Percentiles rank a stretch among this genome's conserved stretches.
These are phyloP conservation scores for Pitta sordida DNA, from an alignment of 2,113 vertebrate species.

Conservation along the genomic window DNA sequence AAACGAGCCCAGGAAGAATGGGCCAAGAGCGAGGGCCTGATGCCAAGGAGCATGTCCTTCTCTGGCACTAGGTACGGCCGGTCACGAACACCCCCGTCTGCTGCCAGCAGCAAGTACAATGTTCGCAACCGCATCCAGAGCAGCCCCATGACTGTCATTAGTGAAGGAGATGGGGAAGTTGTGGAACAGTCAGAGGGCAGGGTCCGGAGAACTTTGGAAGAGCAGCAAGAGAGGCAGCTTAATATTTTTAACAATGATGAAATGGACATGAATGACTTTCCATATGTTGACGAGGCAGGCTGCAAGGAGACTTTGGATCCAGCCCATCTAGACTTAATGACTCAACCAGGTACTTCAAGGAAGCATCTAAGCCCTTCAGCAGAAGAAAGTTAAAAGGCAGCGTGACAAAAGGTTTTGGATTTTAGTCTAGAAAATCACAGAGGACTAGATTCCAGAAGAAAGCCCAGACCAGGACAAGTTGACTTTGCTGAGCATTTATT, in stretches of 20 bases:
- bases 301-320: constrained; percentile 8
- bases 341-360: constrained; percentile 19
- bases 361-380: constrained; percentile 76
- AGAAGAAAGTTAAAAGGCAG: constrained; percentile 68
- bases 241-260: constrained; percentile 39
- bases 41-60: constrained; percentile 80
- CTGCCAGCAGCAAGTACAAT: constrained; percentile 95
- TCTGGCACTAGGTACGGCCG: constrained; percentile 83
- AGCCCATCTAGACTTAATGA: constrained; percentile 6
- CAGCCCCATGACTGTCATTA: constrained; percentile 98
- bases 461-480: constrained; percentile 45
- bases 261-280: constrained; percentile 21
- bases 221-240: constrained; percentile 20
- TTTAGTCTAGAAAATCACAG: background rate
- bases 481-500: constrained; percentile 38
- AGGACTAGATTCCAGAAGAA: background rate
- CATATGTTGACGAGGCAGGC: background rate
- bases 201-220: constrained; percentile 18
- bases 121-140: constrained; percentile 90
- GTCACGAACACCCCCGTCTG: constrained; percentile 89
- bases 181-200: constrained; percentile 73
- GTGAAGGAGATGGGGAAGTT: constrained; percentile 90
- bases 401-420: background rate
- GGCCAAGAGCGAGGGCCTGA: constrained; percentile 82
- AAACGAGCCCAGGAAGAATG: constrained; percentile 85